Evolutionary conservation across 2,888 invertebrate species (phyloP).

Genomic region (Eristalis arbustorum): DNA sequence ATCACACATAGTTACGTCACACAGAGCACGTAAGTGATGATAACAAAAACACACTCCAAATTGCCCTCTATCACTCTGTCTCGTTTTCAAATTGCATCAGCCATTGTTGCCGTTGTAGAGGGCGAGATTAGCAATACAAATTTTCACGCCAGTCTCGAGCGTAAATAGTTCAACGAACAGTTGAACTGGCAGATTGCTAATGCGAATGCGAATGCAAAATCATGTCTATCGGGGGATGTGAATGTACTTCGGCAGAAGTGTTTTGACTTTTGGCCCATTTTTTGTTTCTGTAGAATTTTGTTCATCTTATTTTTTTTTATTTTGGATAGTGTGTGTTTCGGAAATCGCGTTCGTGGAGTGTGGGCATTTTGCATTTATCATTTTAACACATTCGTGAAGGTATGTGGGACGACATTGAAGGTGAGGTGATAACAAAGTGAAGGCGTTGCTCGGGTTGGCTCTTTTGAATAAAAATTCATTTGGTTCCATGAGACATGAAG

Average conservation of each 20-base stretch:
- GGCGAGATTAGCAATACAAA: constrained; percentile 24
- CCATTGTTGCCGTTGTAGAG: not conserved
- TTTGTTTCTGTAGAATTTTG: not conserved
- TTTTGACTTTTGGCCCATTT: constrained; percentile 33
- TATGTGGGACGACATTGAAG: not conserved
- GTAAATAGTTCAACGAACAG: constrained; percentile 32
- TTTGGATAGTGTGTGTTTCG: not conserved
- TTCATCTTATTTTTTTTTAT: not conserved
- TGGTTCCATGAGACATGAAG: not conserved
- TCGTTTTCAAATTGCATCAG: constrained; percentile 7
- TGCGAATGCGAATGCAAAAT: not conserved
- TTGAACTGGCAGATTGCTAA: not conserved
- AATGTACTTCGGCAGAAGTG: constrained; percentile 7
- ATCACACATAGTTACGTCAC: not conserved
- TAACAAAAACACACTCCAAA: not conserved
- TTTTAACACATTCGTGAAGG: not conserved
- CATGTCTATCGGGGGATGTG: constrained; percentile 15
- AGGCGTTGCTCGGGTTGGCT: not conserved
- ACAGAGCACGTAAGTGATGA: not conserved
- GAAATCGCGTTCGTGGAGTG: not conserved
- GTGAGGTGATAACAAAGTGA: not conserved
- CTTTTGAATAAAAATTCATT: not conserved
- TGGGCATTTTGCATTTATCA: not conserved
- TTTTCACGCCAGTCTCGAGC: not conserved
- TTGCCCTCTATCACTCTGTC: not conserved